phyloP scores from a whole-genome alignment of 2,888 invertebrate species.

The Busseola fusca region DNA sequence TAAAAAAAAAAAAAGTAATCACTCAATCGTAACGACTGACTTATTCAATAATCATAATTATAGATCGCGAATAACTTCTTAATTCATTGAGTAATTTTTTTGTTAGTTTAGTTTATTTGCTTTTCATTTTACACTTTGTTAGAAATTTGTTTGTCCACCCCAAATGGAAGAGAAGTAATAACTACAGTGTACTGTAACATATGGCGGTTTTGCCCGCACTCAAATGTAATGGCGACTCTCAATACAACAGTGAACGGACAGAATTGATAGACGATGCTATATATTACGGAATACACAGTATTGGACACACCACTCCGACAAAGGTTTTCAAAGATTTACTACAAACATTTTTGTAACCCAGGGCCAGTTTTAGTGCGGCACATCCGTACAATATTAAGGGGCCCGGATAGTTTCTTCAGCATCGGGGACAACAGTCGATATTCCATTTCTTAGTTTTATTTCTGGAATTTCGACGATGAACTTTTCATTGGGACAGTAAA shows the following conservation, averaged over 20 bases:
- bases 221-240: slow-evolving; percentile 31
- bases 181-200: slow-evolving; percentile 3
- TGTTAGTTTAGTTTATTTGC: slow-evolving; percentile 13
- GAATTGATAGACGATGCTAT: slow-evolving; percentile 45
- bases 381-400: slow-evolving; percentile 47
- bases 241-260: slow-evolving; percentile 20
- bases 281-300: slow-evolving; percentile 39
- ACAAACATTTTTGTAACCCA: slow-evolving; percentile 34
- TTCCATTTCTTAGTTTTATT: slow-evolving; percentile 2
- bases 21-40: slow-evolving; percentile 2
- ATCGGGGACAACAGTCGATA: slow-evolving; percentile 1
- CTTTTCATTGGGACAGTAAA: not conserved
- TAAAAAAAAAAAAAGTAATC: too few species aligned
- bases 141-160: slow-evolving; percentile 16
- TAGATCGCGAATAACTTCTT: not conserved
- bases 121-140: slow-evolving; percentile 17
- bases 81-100: slow-evolving; percentile 16
- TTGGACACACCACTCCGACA: slow-evolving; percentile 29
- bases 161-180: slow-evolving; percentile 10
- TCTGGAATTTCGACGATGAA: not conserved
- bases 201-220: not conserved
- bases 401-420: slow-evolving; percentile 7
- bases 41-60: slow-evolving; percentile 7
- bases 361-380: slow-evolving; percentile 43
- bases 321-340: slow-evolving; percentile 56